These are phyloP conservation scores for Pandemis cinnamomeana DNA, from an alignment of 2,888 invertebrate species.

Conservation along the genomic window DNA sequence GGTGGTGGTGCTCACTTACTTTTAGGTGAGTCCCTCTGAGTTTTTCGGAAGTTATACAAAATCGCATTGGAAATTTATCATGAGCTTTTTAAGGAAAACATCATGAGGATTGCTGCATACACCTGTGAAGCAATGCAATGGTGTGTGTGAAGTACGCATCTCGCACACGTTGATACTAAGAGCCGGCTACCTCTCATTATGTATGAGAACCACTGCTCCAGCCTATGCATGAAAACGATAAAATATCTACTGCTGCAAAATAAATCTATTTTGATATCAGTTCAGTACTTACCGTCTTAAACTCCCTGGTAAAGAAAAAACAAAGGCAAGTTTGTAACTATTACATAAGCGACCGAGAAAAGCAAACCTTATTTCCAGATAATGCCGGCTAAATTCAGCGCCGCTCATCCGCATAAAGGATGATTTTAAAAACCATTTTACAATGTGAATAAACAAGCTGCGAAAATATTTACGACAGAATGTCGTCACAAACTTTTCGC, in stretches of 20 bases:
- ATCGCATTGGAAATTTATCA: no score
- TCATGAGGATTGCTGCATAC: no score
- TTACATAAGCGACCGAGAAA: not conserved
- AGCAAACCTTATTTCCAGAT: slow-evolving; percentile 22
- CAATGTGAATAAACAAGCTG: slow-evolving; percentile 42
- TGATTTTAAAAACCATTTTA: slow-evolving; percentile 34
- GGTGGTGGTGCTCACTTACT: no score
- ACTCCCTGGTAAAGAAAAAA: not conserved
- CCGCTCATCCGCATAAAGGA: slow-evolving; percentile 23
- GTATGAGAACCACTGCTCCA: no score
- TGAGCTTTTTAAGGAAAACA: no score
- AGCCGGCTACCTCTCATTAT: no score
- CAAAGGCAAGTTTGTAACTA: not conserved
- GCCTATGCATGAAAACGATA: no score
- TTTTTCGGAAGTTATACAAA: no score
- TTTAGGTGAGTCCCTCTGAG: no score
- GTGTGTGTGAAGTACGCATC: no score
- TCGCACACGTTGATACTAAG: no score
- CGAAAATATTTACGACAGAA: slow-evolving; percentile 40
- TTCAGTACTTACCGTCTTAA: not conserved
- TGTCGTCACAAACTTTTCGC: slow-evolving; percentile 41
- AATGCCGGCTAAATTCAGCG: slow-evolving; percentile 8
- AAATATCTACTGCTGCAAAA: not conserved
- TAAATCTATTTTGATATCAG: not conserved
- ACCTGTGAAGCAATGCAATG: no score